phyloP scores from a whole-genome alignment of 2,797 vertebrate species.

The Molossus molossus region DNA sequence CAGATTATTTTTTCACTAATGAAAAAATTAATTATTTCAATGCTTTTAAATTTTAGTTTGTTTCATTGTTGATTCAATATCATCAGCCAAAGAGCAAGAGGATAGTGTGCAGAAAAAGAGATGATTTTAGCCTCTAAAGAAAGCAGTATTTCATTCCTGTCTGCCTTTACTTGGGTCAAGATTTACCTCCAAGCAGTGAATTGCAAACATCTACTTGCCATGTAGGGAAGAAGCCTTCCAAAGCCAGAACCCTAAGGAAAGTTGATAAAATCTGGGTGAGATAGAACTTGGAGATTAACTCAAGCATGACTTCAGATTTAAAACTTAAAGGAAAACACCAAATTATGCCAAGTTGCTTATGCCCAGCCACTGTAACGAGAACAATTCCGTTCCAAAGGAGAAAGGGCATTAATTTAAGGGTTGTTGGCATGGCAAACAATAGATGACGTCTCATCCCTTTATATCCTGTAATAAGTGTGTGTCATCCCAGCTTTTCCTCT shows the following conservation, averaged over 20 bases:
- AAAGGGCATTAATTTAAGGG: slow-evolving; percentile 67
- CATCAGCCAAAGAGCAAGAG: neutral
- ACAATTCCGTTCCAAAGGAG: slow-evolving; percentile 58
- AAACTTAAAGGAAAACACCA: slow-evolving; percentile 45
- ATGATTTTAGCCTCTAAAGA: neutral
- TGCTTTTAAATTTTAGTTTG: slow-evolving; percentile 15
- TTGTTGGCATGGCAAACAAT: slow-evolving; percentile 64
- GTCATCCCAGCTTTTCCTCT: slow-evolving; percentile 63
- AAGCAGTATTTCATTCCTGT: neutral
- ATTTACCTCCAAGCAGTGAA: neutral
- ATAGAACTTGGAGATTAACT: slow-evolving; percentile 60
- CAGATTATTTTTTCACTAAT: slow-evolving; percentile 56
- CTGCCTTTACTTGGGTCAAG: neutral
- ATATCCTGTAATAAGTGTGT: neutral
- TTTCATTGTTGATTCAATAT: neutral
- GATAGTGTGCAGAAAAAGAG: neutral
- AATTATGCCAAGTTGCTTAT: slow-evolving; percentile 30
- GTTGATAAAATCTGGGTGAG: slow-evolving; percentile 26
- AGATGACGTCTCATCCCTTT: slow-evolving; percentile 69
- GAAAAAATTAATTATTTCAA: slow-evolving; percentile 8
- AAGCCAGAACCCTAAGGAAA: neutral
- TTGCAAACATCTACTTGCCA: neutral
- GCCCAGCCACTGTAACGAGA: neutral
- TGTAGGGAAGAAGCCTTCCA: neutral
- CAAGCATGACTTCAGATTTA: slow-evolving; percentile 63